phyloP scores from a whole-genome alignment of 1,140 invertebrate species.

The Temnothorax longispinosus region DNA sequence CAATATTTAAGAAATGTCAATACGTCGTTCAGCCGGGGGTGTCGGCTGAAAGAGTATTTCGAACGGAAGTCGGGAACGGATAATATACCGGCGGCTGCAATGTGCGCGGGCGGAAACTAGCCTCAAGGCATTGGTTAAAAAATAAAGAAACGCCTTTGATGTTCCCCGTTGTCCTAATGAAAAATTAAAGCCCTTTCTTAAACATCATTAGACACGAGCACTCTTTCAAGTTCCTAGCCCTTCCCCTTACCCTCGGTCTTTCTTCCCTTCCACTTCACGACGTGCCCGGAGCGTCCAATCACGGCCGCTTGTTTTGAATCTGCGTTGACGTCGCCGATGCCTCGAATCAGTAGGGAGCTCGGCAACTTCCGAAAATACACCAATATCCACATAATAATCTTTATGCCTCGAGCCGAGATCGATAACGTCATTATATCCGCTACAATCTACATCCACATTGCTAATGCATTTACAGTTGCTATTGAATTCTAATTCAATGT shows the following conservation, averaged over 20 bases:
- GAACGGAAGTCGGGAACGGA: slow-evolving; percentile 71
- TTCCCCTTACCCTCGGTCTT: slow-evolving; percentile 62
- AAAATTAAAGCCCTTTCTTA: slow-evolving; percentile 86
- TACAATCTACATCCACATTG: slow-evolving; percentile 38
- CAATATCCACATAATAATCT: slow-evolving; percentile 43
- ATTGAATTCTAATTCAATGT: slow-evolving; percentile 48
- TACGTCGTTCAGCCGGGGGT: slow-evolving; percentile 69
- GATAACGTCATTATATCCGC: slow-evolving; percentile 37
- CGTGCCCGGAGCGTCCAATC: slow-evolving; percentile 69
- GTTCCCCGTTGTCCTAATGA: slow-evolving; percentile 83
- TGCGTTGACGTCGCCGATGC: slow-evolving; percentile 36
- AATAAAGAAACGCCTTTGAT: slow-evolving; percentile 84
- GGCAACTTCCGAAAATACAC: slow-evolving; percentile 39
- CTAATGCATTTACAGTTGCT: slow-evolving; percentile 48
- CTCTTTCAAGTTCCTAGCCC: slow-evolving; percentile 76
- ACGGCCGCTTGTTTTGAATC: slow-evolving; percentile 51
- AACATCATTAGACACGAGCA: slow-evolving; percentile 85
- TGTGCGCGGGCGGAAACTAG: slow-evolving; percentile 64
- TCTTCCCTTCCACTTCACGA: slow-evolving; percentile 50
- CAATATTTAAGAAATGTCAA: slow-evolving; percentile 85
- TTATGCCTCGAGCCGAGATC: slow-evolving; percentile 35
- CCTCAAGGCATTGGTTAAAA: slow-evolving; percentile 82
- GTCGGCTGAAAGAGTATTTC: slow-evolving; percentile 69
- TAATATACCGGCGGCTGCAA: slow-evolving; percentile 69
- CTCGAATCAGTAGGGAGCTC: slow-evolving; percentile 1